phyloP scores from a whole-genome alignment of 1,140 invertebrate genomes.

The Parapsyche elsis region DNA sequence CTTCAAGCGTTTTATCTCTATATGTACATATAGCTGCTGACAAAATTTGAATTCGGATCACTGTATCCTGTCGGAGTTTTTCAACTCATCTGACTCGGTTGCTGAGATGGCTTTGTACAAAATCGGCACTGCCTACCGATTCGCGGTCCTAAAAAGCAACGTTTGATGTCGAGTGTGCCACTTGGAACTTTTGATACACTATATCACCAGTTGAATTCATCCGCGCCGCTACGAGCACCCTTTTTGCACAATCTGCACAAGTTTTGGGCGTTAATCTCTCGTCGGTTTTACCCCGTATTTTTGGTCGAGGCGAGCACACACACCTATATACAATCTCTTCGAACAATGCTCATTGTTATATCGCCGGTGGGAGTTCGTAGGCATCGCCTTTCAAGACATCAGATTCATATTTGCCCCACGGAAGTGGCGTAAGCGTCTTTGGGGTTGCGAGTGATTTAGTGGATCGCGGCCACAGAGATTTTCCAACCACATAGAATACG shows the following conservation, averaged over 20 bases:
- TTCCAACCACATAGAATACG: neutral
- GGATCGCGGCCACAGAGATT: neutral
- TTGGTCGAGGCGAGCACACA: neutral
- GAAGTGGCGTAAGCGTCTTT: constrained; percentile 15
- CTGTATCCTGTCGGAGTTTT: too few relatives aligned
- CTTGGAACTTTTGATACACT: too few relatives aligned
- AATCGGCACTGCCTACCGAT: too few relatives aligned
- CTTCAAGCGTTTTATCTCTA: too few relatives aligned
- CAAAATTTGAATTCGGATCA: too few relatives aligned
- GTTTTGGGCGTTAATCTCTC: neutral
- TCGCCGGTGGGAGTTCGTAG: neutral
- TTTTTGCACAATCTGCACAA: neutral
- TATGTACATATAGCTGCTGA: too few relatives aligned
- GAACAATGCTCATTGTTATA: constrained; percentile 25
- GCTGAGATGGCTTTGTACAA: too few relatives aligned
- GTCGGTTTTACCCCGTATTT: neutral
- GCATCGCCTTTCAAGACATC: constrained; percentile 23
- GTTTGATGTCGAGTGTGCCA: too few relatives aligned
- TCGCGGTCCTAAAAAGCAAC: too few relatives aligned
- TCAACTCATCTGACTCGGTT: too few relatives aligned
- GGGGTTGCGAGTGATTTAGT: constrained; percentile 16
- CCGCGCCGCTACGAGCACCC: neutral
- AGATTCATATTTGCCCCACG: constrained; percentile 23
- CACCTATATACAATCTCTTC: neutral
- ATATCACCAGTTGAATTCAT: neutral